Evolutionary conservation across 2,888 invertebrate species (phyloP), one percentile per base, ranked within the genome.

Genomic region (Drosophila koepferae): DNA sequence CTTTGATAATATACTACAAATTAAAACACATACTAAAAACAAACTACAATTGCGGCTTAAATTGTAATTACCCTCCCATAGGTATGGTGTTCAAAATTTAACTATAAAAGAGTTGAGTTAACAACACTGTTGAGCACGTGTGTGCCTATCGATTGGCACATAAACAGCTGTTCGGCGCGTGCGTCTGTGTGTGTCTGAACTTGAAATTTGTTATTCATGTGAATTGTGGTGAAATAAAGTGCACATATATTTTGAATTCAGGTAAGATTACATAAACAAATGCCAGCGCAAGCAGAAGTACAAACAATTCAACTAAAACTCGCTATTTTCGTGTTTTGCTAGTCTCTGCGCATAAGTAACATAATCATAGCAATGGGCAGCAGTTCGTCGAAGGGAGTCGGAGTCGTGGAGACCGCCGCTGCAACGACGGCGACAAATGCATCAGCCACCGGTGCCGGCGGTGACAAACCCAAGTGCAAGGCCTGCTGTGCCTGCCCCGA

Each of bases 401-500:
- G 94, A 77, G 93, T 93, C 44, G 93, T 93, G 5, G 93, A 93
- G 62, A 90, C 90, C 31, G 91, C 92, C 14, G 89, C 91, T 28
- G 58, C 58, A 10, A 18, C 81, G 16, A 66, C 51, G 31, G 68
- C 76, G 16, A 81, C 82, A 46, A 93, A 92, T 16, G 93, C 94
- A 12, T 51, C 64, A 2, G 89, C 91, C 20, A 55, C 53, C 2
- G 81, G 65, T 14, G 60, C 56, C 44, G 80, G 68, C 9, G 85
- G 68, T 3, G 90, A 84, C 8, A 96, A 96, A 86, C 96, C 96
- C 54, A 97, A 98, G 91, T 94, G 98, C 74, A 99, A 98, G 92
- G 97, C 99, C 5, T 99, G 99, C 91, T 99, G 99, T 94, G 99
- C 99, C 5, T 99, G 99, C 93, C 99, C 99, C 0, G 99, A 99